Percentiles rank a stretch among this genome's conserved stretches.
phyloP scores from a whole-genome alignment of 2,888 invertebrate species.

The Drosophila antonietae region DNA sequence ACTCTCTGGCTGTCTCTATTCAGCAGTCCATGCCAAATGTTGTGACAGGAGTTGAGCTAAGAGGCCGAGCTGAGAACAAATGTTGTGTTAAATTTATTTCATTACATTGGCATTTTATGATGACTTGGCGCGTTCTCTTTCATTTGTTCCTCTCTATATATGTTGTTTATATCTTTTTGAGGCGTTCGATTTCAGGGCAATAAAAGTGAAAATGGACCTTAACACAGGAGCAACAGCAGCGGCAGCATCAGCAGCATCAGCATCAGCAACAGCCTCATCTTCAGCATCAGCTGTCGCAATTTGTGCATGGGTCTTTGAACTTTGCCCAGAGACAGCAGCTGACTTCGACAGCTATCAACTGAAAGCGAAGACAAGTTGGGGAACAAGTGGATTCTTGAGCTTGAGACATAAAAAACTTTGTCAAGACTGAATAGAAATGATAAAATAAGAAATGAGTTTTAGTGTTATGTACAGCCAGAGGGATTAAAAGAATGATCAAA shows the following conservation, averaged over 20 bases:
- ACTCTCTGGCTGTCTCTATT: background rate
- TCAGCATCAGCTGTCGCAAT: slow-evolving; percentile 53
- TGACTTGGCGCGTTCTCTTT: slow-evolving; percentile 62
- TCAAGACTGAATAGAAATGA: background rate
- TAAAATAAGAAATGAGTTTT: background rate
- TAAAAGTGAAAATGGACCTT: slow-evolving; percentile 71
- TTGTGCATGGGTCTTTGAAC: slow-evolving; percentile 59
- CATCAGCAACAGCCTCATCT: slow-evolving; percentile 18
- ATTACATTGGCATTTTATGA: slow-evolving; percentile 73
- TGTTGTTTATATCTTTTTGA: slow-evolving; percentile 55
- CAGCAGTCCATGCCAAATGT: slow-evolving; percentile 36
- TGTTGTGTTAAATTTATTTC: slow-evolving; percentile 75
- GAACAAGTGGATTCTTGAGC: slow-evolving; percentile 4
- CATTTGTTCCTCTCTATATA: slow-evolving; percentile 32
- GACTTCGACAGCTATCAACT: slow-evolving; percentile 37
- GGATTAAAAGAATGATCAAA: background rate
- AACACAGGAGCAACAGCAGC: slow-evolving; percentile 42
- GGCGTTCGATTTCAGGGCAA: slow-evolving; percentile 63
- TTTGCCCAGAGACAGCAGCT: slow-evolving; percentile 45
- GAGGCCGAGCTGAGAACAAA: slow-evolving; percentile 55
- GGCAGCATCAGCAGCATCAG: slow-evolving; percentile 10
- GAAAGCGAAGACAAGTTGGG: slow-evolving; percentile 33
- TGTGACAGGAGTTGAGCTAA: slow-evolving; percentile 49
- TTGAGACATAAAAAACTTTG: slow-evolving; percentile 2
- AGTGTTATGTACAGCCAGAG: background rate